phyloP scores from a whole-genome alignment of 2,888 invertebrate genomes.

The Nephrotoma guestfalica region DNA sequence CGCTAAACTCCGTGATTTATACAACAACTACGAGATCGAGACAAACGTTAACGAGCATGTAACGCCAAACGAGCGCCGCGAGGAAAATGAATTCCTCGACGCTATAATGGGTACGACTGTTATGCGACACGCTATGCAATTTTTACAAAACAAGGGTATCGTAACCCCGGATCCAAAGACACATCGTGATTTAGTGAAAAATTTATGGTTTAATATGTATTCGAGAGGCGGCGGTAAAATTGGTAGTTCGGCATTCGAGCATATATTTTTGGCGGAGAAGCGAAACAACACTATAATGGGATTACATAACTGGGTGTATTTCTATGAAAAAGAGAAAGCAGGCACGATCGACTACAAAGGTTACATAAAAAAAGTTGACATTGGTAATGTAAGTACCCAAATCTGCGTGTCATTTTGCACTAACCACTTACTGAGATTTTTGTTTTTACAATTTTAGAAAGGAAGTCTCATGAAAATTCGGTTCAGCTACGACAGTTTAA shows the following conservation, averaged over 20 bases:
- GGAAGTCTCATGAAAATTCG: slow-evolving; percentile 59
- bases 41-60: slow-evolving; percentile 60
- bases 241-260: slow-evolving; percentile 86
- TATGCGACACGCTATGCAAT: slow-evolving; percentile 45
- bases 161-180: slow-evolving; percentile 49
- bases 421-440: slow-evolving; percentile 1
- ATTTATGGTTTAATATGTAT: slow-evolving; percentile 70
- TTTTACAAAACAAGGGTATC: slow-evolving; percentile 41
- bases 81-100: slow-evolving; percentile 68
- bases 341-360: slow-evolving; percentile 64
- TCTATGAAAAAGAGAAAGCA: slow-evolving; percentile 57
- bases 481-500: slow-evolving; percentile 50
- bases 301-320: slow-evolving; percentile 85
- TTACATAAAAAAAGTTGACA: slow-evolving; percentile 52
- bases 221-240: slow-evolving; percentile 62
- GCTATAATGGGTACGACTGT: slow-evolving; percentile 60
- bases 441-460: slow-evolving; percentile 44
- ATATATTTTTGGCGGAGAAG: slow-evolving; percentile 78
- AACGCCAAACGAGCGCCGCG: slow-evolving; percentile 54
- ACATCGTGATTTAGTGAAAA: slow-evolving; percentile 56
- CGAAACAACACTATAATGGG: slow-evolving; percentile 66
- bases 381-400: slow-evolving; percentile 51
- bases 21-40: slow-evolving; percentile 75
- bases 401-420: background rate
- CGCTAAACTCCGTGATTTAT: slow-evolving; percentile 52